These are phyloP conservation scores for Eira barbara DNA, from an alignment of 2,113 vertebrate species.

Conservation along the genomic window DNA sequence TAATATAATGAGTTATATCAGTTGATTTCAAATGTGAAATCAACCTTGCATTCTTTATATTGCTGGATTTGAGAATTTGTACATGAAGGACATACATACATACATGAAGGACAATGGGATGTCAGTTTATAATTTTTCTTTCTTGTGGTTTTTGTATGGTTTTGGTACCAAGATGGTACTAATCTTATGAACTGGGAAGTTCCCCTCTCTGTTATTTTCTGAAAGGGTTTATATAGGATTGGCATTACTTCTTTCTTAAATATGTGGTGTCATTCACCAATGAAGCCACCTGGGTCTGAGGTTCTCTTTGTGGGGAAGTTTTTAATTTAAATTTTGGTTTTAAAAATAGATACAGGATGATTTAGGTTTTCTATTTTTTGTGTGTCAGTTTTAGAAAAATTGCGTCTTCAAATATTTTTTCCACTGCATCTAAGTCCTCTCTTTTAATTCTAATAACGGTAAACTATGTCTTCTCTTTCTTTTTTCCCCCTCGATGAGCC, in stretches of 20 bases:
- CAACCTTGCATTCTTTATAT: neutral
- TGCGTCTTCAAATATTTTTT: neutral
- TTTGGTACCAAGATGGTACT: neutral
- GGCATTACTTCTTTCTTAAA: neutral
- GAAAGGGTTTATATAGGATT: neutral
- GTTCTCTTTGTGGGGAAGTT: neutral
- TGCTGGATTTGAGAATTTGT: neutral
- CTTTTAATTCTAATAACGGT: slow-evolving; percentile 1
- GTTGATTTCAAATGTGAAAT: neutral
- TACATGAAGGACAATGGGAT: neutral
- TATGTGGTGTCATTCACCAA: neutral
- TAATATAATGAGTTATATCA: neutral
- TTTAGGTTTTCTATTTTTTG: neutral
- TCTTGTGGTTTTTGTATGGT: neutral
- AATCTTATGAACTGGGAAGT: neutral
- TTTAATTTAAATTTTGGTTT: neutral
- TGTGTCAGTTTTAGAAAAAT: neutral
- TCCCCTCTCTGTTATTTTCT: neutral
- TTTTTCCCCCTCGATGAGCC: neutral
- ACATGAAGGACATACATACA: too few species aligned
- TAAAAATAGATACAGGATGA: neutral
- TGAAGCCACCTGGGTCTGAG: neutral
- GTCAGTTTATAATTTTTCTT: neutral
- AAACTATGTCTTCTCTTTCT: neutral
- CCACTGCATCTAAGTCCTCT: neutral